Evolutionary conservation across 2,113 vertebrate genomes (phyloP).

Genomic region (Myrmophylax atrothorax): DNA sequence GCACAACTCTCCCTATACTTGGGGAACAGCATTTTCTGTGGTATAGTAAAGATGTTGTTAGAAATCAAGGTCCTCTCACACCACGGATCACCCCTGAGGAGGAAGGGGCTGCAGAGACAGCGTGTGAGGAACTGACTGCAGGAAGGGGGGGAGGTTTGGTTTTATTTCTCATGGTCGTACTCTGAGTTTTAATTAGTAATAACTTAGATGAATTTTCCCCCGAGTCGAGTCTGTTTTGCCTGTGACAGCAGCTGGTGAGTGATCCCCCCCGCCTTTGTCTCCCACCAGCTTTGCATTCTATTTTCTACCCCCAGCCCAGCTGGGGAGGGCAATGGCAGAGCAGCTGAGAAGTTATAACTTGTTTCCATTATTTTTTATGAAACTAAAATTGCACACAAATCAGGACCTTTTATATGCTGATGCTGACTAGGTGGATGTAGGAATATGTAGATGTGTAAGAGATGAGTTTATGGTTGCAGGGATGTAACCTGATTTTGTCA

Average conservation of each 20-base stretch:
- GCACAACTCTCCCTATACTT: neutral
- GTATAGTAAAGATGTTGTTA: neutral
- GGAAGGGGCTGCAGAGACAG: neutral
- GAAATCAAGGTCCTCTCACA: neutral
- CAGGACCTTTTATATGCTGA: neutral
- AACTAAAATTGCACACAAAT: neutral
- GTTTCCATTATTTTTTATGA: neutral
- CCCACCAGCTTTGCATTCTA: rapidly evolving
- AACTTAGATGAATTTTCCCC: neutral
- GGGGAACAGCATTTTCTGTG: neutral
- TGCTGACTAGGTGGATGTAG: neutral
- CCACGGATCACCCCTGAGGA: rapidly evolving
- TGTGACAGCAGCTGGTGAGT: rapidly evolving
- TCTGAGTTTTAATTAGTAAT: neutral
- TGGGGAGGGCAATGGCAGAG: neutral
- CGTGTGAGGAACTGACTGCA: neutral
- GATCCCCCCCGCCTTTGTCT: neutral
- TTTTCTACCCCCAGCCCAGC: neutral
- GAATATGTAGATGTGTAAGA: neutral
- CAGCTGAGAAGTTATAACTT: neutral
- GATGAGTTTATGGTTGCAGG: neutral
- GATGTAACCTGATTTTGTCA: neutral
- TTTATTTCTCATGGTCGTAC: neutral
- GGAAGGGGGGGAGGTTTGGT: neutral
- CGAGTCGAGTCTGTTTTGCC: neutral